Base-by-base conservation (phyloP, 2,113 vertebrate species). In the Bagarius yarrelli region DNA sequence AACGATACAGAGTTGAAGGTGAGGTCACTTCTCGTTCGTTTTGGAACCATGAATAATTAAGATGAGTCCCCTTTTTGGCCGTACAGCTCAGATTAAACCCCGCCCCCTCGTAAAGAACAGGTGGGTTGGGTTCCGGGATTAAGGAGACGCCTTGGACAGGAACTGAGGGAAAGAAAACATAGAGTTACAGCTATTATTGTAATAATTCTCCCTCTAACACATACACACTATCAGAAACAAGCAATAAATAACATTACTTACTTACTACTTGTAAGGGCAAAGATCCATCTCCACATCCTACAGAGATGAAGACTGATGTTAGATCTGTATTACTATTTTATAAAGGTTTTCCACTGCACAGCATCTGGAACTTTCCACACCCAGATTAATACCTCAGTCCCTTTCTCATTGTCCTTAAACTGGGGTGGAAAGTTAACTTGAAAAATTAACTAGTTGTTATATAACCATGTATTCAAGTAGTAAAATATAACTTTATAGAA, bases 11-110 rank as follows among this genome's bases (percentile, higher is more conserved):
- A 1, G 59, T 19, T 2, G 83, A 82, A 1, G 50, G 56, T 2
- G 86, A 14, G 1, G 32, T 73, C 40, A 93, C 30, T 60, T 86
- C 40, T 61, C 55, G 87, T 50, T 55, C 81, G 83, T 93, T 88
- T 81, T 89, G 90, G 81, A 89, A 89, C 93, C 93, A 94, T 5
- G 40, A 85, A 84, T 90, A 94, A 84, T 78, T 87, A 18, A 93
- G 90, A 80, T 91, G 86, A 55, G 92, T 90, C 1, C 92, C 93
- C 25, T 1, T 82, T 55, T 40, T 53, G 30, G 76, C 89, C 0
- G 80, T 55, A 74, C 93, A 94, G 77, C 59, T 83, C 76, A 94
- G 86, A 25, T 75, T n/a, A 3, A 94, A 25, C 23, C 16, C 57
- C 0, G 87, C 87, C 1, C 89, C 91, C 83, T 93, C 91, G 0